Conservation (phyloP, 2,113 vertebrate genomes). For the Todiramphus chloris region DNA sequence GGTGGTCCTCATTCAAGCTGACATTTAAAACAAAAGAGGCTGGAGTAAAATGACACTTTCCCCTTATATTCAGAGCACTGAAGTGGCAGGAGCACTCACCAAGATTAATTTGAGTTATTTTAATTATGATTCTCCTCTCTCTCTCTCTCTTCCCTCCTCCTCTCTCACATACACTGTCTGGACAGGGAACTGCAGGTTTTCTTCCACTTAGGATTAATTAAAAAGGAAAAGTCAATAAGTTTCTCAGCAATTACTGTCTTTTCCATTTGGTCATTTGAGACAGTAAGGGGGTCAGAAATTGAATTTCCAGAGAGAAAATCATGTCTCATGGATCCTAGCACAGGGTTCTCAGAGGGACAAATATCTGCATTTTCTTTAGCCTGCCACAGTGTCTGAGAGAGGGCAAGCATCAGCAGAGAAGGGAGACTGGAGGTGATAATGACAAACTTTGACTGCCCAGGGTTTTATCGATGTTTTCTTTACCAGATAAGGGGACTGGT, state of each 20-base stretch:
- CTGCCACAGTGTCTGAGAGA: neutral
- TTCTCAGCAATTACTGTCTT: constrained; percentile 50
- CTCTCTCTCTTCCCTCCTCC: neutral
- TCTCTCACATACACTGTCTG: neutral
- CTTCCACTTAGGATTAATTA: constrained; percentile 70
- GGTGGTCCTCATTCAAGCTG: neutral
- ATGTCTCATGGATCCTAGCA: constrained; percentile 6
- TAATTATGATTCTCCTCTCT: constrained; percentile 58
- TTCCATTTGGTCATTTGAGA: constrained; percentile 35
- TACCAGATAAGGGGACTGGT: neutral
- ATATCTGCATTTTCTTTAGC: neutral
- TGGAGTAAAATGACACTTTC: neutral
- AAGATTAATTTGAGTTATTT: constrained; percentile 61
- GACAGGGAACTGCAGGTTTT: constrained; percentile 44
- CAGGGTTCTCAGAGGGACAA: neutral
- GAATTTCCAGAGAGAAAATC: constrained; percentile 53
- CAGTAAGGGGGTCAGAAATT: constrained; percentile 25
- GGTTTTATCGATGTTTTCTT: neutral
- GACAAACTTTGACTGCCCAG: neutral
- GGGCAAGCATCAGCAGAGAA: neutral
- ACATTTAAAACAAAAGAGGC: neutral
- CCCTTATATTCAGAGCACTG: neutral
- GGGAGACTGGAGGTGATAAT: neutral
- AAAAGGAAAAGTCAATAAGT: constrained; percentile 61
- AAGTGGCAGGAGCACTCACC: constrained; percentile 38